phyloP scores from a whole-genome alignment of 2,113 vertebrate genomes.

The Redunca redunca region DNA sequence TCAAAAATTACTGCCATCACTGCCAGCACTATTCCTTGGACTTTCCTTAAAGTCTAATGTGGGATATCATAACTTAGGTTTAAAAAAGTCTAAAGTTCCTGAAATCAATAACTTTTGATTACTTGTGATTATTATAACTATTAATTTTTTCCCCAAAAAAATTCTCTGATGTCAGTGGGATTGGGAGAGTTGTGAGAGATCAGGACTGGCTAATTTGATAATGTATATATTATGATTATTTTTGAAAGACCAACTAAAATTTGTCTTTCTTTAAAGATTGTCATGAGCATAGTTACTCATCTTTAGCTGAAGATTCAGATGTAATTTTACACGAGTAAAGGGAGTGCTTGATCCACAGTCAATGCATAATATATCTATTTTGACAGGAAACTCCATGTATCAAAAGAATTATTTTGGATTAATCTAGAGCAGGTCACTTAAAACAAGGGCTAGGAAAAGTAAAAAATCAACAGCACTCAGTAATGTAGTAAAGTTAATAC shows the following conservation, averaged over 20 bases:
- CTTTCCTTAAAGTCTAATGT: background rate
- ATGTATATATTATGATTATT: background rate
- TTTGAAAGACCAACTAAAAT: background rate
- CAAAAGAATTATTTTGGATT: slow-evolving; percentile 11
- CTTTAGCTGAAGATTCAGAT: background rate
- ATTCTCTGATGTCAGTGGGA: background rate
- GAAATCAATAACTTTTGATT: background rate
- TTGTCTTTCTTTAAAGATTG: background rate
- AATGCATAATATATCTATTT: background rate
- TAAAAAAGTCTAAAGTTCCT: background rate
- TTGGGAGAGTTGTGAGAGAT: background rate
- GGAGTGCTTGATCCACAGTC: background rate
- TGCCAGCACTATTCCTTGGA: background rate
- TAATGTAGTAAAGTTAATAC: slow-evolving; percentile 36
- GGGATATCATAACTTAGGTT: background rate
- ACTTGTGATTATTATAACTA: background rate
- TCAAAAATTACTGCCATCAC: background rate
- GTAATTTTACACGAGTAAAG: background rate
- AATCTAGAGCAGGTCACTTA: background rate
- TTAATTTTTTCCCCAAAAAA: accelerated
- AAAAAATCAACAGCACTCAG: slow-evolving; percentile 25
- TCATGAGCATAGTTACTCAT: background rate
- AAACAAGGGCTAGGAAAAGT: slow-evolving; percentile 39
- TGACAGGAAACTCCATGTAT: background rate
- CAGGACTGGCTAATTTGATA: background rate